Evolutionary conservation across 2,113 vertebrate species (phyloP), one percentile per base, ranked within the genome.

Genomic region (Oreochromis spilurus): DNA sequence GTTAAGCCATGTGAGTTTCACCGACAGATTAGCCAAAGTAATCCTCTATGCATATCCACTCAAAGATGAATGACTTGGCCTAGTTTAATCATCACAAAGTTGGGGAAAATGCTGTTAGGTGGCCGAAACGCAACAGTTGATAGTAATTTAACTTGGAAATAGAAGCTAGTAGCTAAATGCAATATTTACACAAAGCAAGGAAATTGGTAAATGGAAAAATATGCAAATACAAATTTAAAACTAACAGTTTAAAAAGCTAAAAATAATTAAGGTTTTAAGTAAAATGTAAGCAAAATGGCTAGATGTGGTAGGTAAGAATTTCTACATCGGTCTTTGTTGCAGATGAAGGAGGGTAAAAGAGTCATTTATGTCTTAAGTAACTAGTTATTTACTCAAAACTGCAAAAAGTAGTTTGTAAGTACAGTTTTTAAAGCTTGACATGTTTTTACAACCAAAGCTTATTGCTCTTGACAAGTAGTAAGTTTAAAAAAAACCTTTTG

Each of bases 1-100:
- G 29, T 91, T 91, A 88, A 87, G 9, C 78, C 87, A 89, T 90
- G 5, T 67, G 48, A 38, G 82, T 90, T 87, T 91, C 75, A 84
- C 65, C 62, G 58, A 89, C 57, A 77, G 88, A 91, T 94, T 82
- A 79, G 36, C 70, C 52, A 9, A 9, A 14, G 40, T 85, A 86
- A 92, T 85, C 82, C 77, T 75, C 24, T 29, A 54, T 29, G 40
- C 31, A 70, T 79, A 72, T 58, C 70, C 5, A 77, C n/a, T 14
- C 17, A 87, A 84, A 81, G 29, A 82, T 5, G 2, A 12, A 85
- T 84, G 26, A 52, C 43, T 62, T 62, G 29, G 52, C 7, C 40
- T 70, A 58, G 2, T 43, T 21, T 57, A 83, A 55, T 81, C 84
- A 34, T 29, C 26, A 11, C 1, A 2, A 77, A 45, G 24, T 50